Base-by-base conservation (phyloP, 2,797 vertebrate species). In the Amblyraja radiata region DNA sequence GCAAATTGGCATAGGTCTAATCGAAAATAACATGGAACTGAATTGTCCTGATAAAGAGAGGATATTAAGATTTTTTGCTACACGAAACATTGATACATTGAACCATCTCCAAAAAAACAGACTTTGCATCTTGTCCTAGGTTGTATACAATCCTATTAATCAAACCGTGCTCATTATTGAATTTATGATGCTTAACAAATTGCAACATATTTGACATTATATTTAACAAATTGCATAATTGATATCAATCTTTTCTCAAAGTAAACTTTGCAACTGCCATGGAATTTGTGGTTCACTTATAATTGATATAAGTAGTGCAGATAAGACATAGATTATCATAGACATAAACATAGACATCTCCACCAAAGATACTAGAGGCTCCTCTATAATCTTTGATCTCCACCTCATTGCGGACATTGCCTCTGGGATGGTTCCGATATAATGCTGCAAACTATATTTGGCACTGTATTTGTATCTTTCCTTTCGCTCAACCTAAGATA, bases 121-220 rank as follows among this genome's bases (percentile, higher is more conserved):
- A 39, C 71, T 92, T 65, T 91, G 36, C 25, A 25, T 65, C 90
- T 54, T 91, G 90, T 91, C 90, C 71, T 39, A 91, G 73, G 23
- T 91, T 91, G 68, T 91, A 28, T 54, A 46, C 74, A 91, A 91
- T 74, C 68, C 73, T 74, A 91, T 91, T 91, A 91, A 91, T 91
- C 90, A 91, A 91, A 65, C 39, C 54, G 39, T 46, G 65, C 71
- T 92, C 71, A 92, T 74, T 92, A 76, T 74, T 92, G 90, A 92
- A 39, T 92, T 92, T 76, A 74, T 92, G 90, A 92, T 91, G 90
- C 90, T 91, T 32, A 91, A 91, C 90, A 91, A 91, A 91, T 91
- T 91, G 90, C 90, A 91, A 91, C 65, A 74, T 91, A 91, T 91
- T 91, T 74, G 68, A 23, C 23, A 10, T 74, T 54, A 91, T 91